Evolutionary conservation across 2,113 vertebrate genomes (phyloP).

Genomic region (Chroicocephalus ridibundus): DNA sequence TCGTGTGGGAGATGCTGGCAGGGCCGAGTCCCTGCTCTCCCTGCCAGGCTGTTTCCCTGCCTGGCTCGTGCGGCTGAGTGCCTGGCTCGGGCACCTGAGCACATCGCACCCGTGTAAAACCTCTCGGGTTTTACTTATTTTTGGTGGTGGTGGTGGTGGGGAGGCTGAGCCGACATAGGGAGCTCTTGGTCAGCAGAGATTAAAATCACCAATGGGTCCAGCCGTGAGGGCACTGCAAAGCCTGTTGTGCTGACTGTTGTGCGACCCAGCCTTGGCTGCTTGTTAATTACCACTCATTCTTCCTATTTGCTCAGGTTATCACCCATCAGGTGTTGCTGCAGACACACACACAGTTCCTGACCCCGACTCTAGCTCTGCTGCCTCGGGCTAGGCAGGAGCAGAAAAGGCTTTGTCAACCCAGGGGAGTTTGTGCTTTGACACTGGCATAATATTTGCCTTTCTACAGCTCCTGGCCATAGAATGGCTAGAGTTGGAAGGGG

Average conservation of each 20-base stretch:
- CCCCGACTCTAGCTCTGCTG: neutral
- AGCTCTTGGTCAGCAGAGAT: neutral
- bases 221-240: neutral
- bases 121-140: neutral
- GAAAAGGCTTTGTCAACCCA: neutral
- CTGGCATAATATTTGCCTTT: neutral
- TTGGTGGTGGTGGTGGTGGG: neutral
- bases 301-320: neutral
- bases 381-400: neutral
- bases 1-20: neutral
- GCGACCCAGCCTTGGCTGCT: accelerated
- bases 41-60: neutral
- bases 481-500: neutral
- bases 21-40: neutral
- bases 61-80: neutral
- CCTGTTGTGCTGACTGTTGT: neutral
- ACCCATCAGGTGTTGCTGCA: neutral
- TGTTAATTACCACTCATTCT: neutral
- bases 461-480: neutral
- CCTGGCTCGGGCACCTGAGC: neutral
- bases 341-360: neutral
- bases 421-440: neutral
- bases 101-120: neutral
- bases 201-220: neutral
- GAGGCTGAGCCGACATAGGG: neutral